Evolutionary conservation across 2,113 vertebrate species (phyloP), one percentile per base, ranked within the genome.

Genomic region (Chrysemys picta): DNA sequence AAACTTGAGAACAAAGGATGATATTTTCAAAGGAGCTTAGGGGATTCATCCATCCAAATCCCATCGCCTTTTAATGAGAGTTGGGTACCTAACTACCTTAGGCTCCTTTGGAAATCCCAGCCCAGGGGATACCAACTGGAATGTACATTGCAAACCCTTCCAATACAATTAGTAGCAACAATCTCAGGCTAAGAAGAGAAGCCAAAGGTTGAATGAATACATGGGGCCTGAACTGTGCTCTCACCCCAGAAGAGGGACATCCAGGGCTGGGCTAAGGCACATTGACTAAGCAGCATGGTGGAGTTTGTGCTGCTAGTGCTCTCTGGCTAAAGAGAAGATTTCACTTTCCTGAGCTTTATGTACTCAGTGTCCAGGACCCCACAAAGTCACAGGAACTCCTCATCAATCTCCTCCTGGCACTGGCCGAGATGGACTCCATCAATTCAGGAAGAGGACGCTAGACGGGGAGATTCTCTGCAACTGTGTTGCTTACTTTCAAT

Each of bases 191-290:
- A 45, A 56, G 85, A 13, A 45, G 82, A 72, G 82, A 49, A 0
- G 94, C 96, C 97, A 96, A 92, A 93, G 81, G 94, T 96, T 91
- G 72, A 59, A 56, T 56, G 78, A n/a, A 14, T 31, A 80, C 31
- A 45, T 81, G 94, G 93, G 93, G 90, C 45, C 81, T 50, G 65
- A 84, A 72, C 17, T 38, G 35, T 38, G 35, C 65, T 69, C 50
- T 59, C 56, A 52, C 83, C 53, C 54, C 83, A 65, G 69, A 89
- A 88, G 88, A 89, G 27, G 82, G 95, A 97, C 93, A 98, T 97
- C 16, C 88, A 94, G 98, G 98, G 82, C 59, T 69, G 76, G 85
- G 21, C 38, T 17, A 35, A 52, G 82, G 27, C 38, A 27, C 38
- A 54, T 24, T 17, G 25, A 57, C 12, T n/a, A 78, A 79, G 47